These are phyloP conservation scores for Andrena minutula DNA, from an alignment of 2,888 invertebrate genomes.

Conservation along the genomic window DNA sequence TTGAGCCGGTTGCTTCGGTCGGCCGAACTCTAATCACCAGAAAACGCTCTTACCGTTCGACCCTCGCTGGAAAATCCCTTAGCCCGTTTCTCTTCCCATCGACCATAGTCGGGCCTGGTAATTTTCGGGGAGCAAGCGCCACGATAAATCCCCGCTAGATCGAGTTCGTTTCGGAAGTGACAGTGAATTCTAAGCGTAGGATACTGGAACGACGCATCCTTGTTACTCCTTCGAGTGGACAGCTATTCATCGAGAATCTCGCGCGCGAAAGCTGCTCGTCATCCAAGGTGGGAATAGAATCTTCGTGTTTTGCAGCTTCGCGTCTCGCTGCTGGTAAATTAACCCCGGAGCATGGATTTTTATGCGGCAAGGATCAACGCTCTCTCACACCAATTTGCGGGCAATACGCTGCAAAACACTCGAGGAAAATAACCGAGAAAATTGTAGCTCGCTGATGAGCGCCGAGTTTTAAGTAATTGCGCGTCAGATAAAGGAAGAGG, in stretches of 20 bases:
- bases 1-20: constrained; percentile 60
- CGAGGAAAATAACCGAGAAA: constrained; percentile 13
- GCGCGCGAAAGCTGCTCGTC: constrained; percentile 10
- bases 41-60: constrained; percentile 66
- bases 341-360: constrained; percentile 5
- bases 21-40: constrained; percentile 74
- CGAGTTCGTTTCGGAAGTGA: constrained; percentile 31
- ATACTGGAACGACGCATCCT: neutral
- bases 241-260: too few relatives aligned
- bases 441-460: constrained; percentile 1
- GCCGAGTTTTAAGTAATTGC: constrained; percentile 17
- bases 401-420: constrained; percentile 3
- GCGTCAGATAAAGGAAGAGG: neutral
- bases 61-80: constrained; percentile 51
- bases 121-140: constrained; percentile 47
- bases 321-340: constrained; percentile 8
- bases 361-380: constrained; percentile 20
- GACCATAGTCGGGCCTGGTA: constrained; percentile 38
- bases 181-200: neutral
- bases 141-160: constrained; percentile 48
- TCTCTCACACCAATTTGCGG: constrained; percentile 15
- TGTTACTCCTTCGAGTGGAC: too few relatives aligned
- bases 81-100: constrained; percentile 51
- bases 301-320: neutral
- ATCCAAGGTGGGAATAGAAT: neutral